phyloP scores from a whole-genome alignment of 2,113 vertebrate species.

The Diadophis punctatus region DNA sequence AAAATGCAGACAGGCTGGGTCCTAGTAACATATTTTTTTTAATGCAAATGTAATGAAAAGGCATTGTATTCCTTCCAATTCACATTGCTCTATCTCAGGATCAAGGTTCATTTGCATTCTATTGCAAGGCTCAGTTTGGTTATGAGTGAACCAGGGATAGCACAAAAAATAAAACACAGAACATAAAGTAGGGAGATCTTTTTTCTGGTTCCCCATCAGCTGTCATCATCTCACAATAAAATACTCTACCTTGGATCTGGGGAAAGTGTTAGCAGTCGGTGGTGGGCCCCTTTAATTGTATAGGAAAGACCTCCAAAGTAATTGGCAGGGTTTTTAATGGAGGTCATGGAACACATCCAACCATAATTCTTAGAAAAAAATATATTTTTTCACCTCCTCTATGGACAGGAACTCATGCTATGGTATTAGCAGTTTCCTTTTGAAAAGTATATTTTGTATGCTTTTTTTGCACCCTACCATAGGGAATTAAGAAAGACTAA shows the following conservation, averaged over 20 bases:
- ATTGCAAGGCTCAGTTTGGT: neutral
- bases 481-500: neutral
- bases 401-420: neutral
- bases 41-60: neutral
- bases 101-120: neutral
- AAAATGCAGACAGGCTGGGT: neutral
- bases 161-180: neutral
- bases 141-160: neutral
- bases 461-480: neutral
- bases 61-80: neutral
- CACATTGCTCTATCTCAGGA: neutral
- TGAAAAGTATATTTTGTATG: neutral
- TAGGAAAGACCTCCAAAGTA: neutral
- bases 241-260: neutral
- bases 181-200: neutral
- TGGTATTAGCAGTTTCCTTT: neutral
- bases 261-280: neutral
- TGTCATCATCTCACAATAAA: neutral
- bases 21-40: neutral
- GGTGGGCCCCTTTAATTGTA: neutral
- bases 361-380: neutral
- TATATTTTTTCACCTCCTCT: neutral
- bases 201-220: neutral
- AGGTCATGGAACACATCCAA: neutral
- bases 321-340: too few species aligned